These are phyloP conservation scores for Bolinopsis microptera DNA, from an alignment of 37 sponge, comb jelly and placozoan genomes.

Conservation along the genomic window DNA sequence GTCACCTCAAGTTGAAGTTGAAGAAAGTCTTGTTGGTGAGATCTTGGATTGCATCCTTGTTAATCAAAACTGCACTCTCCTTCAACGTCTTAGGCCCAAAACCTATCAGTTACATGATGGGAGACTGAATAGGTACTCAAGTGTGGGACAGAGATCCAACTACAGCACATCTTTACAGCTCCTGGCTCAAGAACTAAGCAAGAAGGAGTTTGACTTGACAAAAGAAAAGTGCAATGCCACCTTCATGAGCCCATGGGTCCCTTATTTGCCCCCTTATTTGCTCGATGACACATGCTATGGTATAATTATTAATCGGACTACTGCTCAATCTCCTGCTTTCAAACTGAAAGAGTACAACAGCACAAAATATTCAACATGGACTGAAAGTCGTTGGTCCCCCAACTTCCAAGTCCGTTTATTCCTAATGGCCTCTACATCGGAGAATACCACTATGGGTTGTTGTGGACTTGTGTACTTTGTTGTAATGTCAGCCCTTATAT, in stretches of 20 bases:
- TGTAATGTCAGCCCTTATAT: not conserved
- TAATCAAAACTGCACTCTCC: constrained; percentile 43
- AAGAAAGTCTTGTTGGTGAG: not conserved
- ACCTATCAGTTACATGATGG: not conserved
- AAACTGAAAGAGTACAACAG: not conserved
- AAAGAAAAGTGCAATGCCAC: constrained; percentile 3
- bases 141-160: too few species aligned
- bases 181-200: not conserved
- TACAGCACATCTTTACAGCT: too few species aligned
- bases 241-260: too few species aligned
- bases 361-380: constrained; percentile 24
- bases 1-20: not conserved
- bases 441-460: not conserved
- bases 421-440: not conserved
- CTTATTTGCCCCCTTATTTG: too few species aligned
- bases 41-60: constrained; percentile 10
- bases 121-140: not conserved
- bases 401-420: not conserved
- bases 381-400: constrained; percentile 35
- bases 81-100: not conserved
- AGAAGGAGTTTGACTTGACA: not conserved
- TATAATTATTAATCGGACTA: not conserved
- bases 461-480: constrained; percentile 39
- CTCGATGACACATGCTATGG: constrained; percentile 6
- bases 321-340: constrained; percentile 48